phyloP scores from a whole-genome alignment of 2,797 vertebrate species.

The Perodicticus potto region DNA sequence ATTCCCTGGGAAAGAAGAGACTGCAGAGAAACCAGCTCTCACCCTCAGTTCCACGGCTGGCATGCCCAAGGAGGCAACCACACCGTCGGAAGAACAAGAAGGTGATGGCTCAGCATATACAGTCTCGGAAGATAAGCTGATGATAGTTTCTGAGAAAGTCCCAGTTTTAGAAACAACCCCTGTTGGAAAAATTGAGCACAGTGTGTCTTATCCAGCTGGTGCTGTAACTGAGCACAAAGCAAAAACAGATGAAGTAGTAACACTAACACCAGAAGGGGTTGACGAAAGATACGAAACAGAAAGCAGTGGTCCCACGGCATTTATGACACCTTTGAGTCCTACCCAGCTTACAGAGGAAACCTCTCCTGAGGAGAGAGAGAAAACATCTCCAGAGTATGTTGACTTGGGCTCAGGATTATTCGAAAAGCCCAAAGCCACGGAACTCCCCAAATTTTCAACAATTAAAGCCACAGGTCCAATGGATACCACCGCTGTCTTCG shows the following conservation, averaged over 20 bases:
- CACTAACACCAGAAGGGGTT: not conserved
- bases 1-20: slow-evolving; percentile 58
- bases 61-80: slow-evolving; percentile 23
- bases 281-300: slow-evolving; percentile 62
- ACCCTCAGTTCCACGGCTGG: not conserved
- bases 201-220: not conserved
- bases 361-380: slow-evolving; percentile 54
- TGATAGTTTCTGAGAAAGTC: slow-evolving; percentile 60
- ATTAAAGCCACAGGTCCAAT: slow-evolving; percentile 62
- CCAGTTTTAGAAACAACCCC: slow-evolving; percentile 68
- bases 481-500: slow-evolving; percentile 16
- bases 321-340: not conserved
- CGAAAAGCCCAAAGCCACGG: slow-evolving; percentile 78
- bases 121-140: slow-evolving; percentile 69
- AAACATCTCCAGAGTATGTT: slow-evolving; percentile 72
- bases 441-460: slow-evolving; percentile 75
- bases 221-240: slow-evolving; percentile 63
- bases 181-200: slow-evolving; percentile 58
- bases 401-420: slow-evolving; percentile 87
- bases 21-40: slow-evolving; percentile 50
- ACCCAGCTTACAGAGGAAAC: slow-evolving; percentile 69
- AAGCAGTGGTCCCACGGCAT: slow-evolving; percentile 40
- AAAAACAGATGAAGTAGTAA: slow-evolving; percentile 65
- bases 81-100: slow-evolving; percentile 55
- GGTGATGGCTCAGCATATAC: slow-evolving; percentile 78